Conservation (phyloP, 64 coral and sea anemone species). For the Exaiptasia diaphana region DNA sequence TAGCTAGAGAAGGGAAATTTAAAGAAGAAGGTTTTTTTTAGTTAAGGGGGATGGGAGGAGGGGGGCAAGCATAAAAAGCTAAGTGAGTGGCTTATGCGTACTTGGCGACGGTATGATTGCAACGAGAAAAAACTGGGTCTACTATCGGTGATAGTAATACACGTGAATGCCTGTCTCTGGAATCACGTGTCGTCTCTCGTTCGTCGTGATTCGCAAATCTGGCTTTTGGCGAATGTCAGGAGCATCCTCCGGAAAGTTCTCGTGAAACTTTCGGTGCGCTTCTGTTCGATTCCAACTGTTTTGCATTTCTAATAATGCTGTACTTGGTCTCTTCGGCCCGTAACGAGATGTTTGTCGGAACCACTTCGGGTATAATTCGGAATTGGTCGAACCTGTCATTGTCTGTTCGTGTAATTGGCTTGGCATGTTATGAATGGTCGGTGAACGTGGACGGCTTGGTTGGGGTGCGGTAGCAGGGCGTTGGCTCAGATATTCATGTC, state of each 20-base stretch:
- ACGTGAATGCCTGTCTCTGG: conserved; percentile 88
- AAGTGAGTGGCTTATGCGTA: no score
- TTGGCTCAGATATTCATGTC: background rate
- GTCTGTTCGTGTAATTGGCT: conserved; percentile 75
- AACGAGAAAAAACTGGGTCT: no score
- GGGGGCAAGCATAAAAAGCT: no score
- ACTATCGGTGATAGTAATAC: conserved; percentile 77
- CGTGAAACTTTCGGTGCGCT: conserved; percentile 76
- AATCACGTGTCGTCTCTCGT: conserved; percentile 86
- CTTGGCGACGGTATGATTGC: no score
- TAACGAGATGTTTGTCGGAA: conserved; percentile 49
- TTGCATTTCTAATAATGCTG: conserved; percentile 60
- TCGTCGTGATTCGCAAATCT: conserved; percentile 87
- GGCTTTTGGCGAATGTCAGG: conserved; percentile 92
- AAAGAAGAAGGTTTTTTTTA: no score
- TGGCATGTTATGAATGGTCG: conserved; percentile 81
- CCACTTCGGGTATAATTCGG: conserved; percentile 84
- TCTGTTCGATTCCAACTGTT: conserved; percentile 80
- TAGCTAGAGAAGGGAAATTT: no score
- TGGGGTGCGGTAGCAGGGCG: conserved; percentile 67
- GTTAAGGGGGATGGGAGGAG: no score
- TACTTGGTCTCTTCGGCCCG: conserved; percentile 53
- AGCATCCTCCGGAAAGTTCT: conserved; percentile 89
- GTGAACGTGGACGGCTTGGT: conserved; percentile 4
- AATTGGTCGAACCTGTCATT: conserved; percentile 70